phyloP scores from a whole-genome alignment of 2,797 vertebrate species.

The Euphonia xanthogaster region DNA sequence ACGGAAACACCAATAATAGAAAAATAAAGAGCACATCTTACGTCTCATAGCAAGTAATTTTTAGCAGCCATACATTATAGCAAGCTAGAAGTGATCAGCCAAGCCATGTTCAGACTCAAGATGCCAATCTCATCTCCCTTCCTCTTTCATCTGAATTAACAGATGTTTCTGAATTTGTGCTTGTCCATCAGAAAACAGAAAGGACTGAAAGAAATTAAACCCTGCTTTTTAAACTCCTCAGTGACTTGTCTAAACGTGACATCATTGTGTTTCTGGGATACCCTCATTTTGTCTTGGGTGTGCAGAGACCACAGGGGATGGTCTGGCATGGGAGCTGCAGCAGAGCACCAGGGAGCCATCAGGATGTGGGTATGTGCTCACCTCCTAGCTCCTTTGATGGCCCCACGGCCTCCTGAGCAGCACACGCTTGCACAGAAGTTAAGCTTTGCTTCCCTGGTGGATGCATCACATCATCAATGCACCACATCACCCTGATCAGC shows the following conservation, averaged over 20 bases:
- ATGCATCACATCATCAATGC: background rate
- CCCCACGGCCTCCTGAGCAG: background rate
- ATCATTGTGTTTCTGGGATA: background rate
- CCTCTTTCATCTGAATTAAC: background rate
- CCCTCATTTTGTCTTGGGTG: background rate
- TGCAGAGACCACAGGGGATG: background rate
- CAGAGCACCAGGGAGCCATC: background rate
- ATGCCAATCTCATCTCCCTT: background rate
- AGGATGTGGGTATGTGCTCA: background rate
- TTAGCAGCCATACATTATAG: background rate
- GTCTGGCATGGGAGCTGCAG: background rate
- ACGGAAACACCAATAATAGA: background rate
- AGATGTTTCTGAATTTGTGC: background rate
- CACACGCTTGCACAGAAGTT: background rate
- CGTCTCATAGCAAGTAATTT: background rate
- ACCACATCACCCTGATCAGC: background rate
- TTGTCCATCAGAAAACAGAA: background rate
- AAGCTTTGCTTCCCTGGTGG: background rate
- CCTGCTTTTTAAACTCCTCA: background rate
- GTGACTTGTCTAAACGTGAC: background rate
- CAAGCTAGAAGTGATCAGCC: background rate
- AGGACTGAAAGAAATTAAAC: background rate
- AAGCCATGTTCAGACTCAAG: background rate
- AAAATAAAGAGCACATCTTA: constrained; percentile 13
- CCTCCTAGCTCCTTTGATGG: background rate